Percentiles rank a stretch among this genome's conserved stretches.
Evolutionary conservation across 2,113 vertebrate genomes (phyloP).

Genomic region (Calyptomena viridis): DNA sequence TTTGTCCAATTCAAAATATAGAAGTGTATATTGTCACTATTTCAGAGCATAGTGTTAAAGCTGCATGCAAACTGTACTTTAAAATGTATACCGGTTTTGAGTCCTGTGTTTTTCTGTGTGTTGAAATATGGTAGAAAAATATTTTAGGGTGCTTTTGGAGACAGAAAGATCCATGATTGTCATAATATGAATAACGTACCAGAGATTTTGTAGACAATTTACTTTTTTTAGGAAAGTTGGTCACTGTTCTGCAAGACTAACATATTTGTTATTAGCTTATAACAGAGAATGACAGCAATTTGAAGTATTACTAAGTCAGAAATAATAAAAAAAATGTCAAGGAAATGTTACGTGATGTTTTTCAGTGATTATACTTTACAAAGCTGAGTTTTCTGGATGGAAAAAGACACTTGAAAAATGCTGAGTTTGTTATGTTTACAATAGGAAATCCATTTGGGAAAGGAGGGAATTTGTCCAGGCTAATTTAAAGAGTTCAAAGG

Average conservation of each 20-base stretch:
- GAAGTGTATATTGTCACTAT: background rate
- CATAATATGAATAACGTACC: background rate
- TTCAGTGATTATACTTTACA: conserved; percentile 31
- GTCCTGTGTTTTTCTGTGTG: background rate
- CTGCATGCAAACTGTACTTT: background rate
- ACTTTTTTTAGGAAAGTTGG: background rate
- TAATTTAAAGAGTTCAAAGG: conserved; percentile 5
- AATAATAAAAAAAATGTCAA: background rate
- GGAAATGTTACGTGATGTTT: background rate
- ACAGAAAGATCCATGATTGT: background rate
- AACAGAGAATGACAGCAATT: background rate
- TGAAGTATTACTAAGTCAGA: background rate
- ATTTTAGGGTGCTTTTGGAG: background rate
- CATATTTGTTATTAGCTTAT: background rate
- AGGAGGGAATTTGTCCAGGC: conserved; percentile 17
- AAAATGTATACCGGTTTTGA: background rate
- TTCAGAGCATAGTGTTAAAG: background rate
- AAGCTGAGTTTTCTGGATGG: background rate
- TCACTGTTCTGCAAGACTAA: background rate
- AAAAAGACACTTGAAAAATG: conserved; percentile 22
- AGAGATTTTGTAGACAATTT: background rate
- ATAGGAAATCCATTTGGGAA: conserved; percentile 45
- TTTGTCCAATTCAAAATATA: background rate
- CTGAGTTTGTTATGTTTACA: conserved; percentile 45
- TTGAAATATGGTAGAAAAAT: background rate